Conservation (phyloP, 1,140 invertebrate species). For the Drosophila obscura region DNA sequence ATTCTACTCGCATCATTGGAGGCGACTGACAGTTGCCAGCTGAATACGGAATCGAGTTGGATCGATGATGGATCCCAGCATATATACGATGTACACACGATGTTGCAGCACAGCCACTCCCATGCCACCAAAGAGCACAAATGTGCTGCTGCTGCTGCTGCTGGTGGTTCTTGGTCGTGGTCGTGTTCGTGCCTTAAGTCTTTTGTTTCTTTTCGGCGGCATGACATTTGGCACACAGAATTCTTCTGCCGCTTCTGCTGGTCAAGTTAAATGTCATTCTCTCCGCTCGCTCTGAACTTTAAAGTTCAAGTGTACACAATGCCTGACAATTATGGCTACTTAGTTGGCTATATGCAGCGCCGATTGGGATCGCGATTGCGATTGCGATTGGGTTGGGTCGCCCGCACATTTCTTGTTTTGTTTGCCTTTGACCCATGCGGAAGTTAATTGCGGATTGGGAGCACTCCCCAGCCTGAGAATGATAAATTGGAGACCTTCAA, state of each 20-base stretch:
- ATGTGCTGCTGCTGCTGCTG: slow-evolving; percentile 1
- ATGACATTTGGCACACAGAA: slow-evolving; percentile 45
- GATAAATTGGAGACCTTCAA: background rate
- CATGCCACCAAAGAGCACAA: slow-evolving; percentile 8
- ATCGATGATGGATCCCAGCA: too few relatives aligned
- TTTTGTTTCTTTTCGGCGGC: slow-evolving; percentile 53
- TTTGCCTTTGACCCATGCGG: too few relatives aligned
- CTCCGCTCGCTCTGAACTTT: slow-evolving; percentile 67
- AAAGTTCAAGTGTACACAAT: slow-evolving; percentile 67
- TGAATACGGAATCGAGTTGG: slow-evolving; percentile 13
- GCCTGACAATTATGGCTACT: slow-evolving; percentile 10
- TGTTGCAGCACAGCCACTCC: slow-evolving; percentile 44
- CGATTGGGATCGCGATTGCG: too few relatives aligned
- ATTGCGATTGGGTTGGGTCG: too few relatives aligned
- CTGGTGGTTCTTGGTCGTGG: slow-evolving; percentile 15
- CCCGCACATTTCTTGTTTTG: too few relatives aligned
- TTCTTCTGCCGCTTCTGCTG: slow-evolving; percentile 48
- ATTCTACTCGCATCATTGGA: slow-evolving; percentile 5
- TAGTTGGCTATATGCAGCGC: slow-evolving; percentile 1
- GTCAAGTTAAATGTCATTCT: slow-evolving; percentile 73
- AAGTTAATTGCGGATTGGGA: too few relatives aligned
- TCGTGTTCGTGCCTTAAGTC: slow-evolving; percentile 68
- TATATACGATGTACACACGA: too few relatives aligned
- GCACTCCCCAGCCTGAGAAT: too few relatives aligned
- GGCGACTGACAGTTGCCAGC: slow-evolving; percentile 25